Evolutionary conservation across 2,113 vertebrate genomes (phyloP).

Genomic region (Muntiacus muntjak): DNA sequence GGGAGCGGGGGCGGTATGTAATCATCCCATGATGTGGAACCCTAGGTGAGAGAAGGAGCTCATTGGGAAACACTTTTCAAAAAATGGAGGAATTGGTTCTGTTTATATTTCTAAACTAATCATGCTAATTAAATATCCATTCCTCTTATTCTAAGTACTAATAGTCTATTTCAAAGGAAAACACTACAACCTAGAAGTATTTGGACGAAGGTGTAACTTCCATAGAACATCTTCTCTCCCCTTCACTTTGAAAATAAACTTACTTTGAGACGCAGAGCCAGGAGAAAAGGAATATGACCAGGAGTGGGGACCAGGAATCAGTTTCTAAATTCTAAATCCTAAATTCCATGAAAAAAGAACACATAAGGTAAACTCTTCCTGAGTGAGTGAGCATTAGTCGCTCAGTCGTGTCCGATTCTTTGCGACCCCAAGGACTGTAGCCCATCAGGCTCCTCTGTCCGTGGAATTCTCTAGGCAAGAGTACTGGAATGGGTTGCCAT

Average conservation of each 20-base stretch:
- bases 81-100: not conserved
- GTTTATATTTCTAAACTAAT: not conserved
- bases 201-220: not conserved
- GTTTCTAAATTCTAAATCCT: not conserved
- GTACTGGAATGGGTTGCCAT: not conserved
- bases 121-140: not conserved
- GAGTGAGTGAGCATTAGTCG: not conserved
- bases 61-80: not conserved
- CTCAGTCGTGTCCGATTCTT: rapidly evolving
- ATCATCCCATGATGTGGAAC: not conserved
- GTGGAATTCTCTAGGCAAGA: not conserved
- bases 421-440: not conserved
- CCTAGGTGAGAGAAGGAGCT: not conserved
- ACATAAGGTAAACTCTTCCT: not conserved
- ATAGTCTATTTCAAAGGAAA: slow-evolving; percentile 13
- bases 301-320: too few relatives aligned
- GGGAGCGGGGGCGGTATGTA: rapidly evolving
- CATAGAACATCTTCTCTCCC: not conserved
- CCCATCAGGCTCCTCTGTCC: not conserved
- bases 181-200: not conserved
- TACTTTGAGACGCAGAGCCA: not conserved
- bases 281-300: not conserved
- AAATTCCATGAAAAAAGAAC: not conserved
- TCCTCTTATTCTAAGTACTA: not conserved
- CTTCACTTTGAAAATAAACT: not conserved